Base-by-base conservation (phyloP, 2,113 vertebrate genomes). In the Plecturocebus donacophilus region DNA sequence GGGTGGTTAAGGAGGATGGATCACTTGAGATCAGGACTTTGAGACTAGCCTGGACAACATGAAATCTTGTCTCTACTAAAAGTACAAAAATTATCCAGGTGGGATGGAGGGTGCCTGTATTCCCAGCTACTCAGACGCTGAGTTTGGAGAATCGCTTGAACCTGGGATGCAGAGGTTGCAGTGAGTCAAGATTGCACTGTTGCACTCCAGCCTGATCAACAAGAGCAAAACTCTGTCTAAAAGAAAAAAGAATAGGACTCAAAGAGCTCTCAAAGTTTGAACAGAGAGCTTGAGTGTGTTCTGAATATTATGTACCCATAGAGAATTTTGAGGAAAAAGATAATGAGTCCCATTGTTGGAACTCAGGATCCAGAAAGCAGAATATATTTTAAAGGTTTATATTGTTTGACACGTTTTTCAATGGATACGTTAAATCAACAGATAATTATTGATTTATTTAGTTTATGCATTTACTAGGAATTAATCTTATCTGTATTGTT, bases 361-460 rank as follows among this genome's bases (percentile, higher is more conserved):
- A 45, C 23, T 5, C 3, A n/a, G 13, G 8, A 76, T 9, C 30
- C 47, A 82, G 17, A 58, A 82, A 95, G 5, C 30, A 90, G 40
- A 86, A 42, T 86, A 25, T 76, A 70, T 82, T 97, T 61, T 76
- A 47, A 91, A 82, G 54, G 9, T 49, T 27, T 90, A 82, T 20
- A n/a, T 2, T 52, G 19, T n/a, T 77, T 90, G 49, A 47, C 35
- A 52, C 2, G 5, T 87, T 42, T 93, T 54, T 87, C 56, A 54
- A 38, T 71, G 11, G 23, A 71, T 77, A 61, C 49, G 2, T n/a
- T 77, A 91, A 47, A 8, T 87, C 20, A 23, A 23, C n/a, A 20
- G 87, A 83, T 75, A 84, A 88, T 66, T 82, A 6, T 14, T 49
- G 16, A 76, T 81, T 47, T 20, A 87, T 70, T 81, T 61, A 64